Evolutionary conservation across 2,888 invertebrate species (phyloP), one percentile per base, ranked within the genome.

Genomic region (Vesta saturnalis): DNA sequence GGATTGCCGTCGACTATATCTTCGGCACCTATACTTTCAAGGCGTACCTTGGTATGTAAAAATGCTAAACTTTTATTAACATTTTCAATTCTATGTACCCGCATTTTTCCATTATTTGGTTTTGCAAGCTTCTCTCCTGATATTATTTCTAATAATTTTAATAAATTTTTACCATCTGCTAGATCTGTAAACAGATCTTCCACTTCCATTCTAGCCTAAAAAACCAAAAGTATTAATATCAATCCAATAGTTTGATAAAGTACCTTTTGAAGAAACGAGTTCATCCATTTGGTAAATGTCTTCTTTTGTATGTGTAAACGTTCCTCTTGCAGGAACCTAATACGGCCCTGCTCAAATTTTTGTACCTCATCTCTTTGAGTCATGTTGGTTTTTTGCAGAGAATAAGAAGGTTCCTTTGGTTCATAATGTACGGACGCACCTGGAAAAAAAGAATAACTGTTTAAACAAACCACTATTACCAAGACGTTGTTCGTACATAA

Each of bases 221-320:
- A 83, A 73, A 71, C 74, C 2, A 18, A 49, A 15, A 30, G 35
- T n/a, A 21, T 6, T 30, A 30, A 6, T 30, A 4, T 30, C 30
- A 30, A 30, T 30, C 10, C 10, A 52, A 52, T 12, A 12, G 21
- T 19, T 12, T 52, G 59, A 64, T n/a, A 12, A 4, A 67, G 76
- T 80, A 96, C 97, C 93, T 96, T 97, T 83, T 94, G 91, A 79
- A 97, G 86, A 86, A 97, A 97, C 16, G 96, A 96, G 87, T 97
- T 97, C 93, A 97, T 94, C 97, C 97, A 97, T 95, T 99, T 99
- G 78, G 99, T 99, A 86, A 99, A 99, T 23, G 99, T 99, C 86
- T 99, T 99, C 90, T 99, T 99, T 87, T 99, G 99, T 77, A 99
- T 99, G 85, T 96, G 94, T 74, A 98, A 88, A 67, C 99, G 92